phyloP scores from a whole-genome alignment of 2,113 vertebrate species.

The Pogona vitticeps region DNA sequence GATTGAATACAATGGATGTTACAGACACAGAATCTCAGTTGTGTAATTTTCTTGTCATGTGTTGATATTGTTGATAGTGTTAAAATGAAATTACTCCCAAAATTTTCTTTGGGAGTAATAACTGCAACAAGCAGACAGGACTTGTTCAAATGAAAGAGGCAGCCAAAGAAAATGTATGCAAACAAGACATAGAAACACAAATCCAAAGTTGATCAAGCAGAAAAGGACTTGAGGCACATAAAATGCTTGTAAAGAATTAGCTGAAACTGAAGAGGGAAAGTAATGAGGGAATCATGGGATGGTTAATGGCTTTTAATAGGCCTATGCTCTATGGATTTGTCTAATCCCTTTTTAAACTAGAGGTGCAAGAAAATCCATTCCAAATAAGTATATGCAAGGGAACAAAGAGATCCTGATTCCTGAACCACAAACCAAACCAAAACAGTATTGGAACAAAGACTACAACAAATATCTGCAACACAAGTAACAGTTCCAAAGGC shows the following conservation, averaged over 20 bases:
- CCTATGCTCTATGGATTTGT: background rate
- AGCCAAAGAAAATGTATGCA: background rate
- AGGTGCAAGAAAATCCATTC: background rate
- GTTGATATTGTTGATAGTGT: no score
- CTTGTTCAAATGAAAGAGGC: background rate
- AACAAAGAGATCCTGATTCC: background rate
- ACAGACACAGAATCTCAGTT: no score
- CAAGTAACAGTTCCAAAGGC: background rate
- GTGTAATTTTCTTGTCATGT: no score
- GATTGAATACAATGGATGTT: background rate
- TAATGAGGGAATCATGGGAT: background rate
- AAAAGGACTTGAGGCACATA: background rate
- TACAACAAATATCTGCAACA: background rate
- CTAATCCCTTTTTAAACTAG: background rate
- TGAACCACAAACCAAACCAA: background rate
- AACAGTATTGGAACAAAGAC: background rate
- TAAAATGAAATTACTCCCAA: no score
- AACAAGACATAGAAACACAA: background rate
- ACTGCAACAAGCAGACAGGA: background rate
- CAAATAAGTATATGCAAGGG: background rate
- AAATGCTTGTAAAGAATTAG: background rate
- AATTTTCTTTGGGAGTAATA: no score
- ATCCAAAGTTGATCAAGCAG: background rate
- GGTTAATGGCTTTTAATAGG: background rate
- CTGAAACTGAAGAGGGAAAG: background rate